Evolutionary conservation across 2,797 vertebrate genomes (phyloP), one percentile per base, ranked within the genome.

Genomic region (Galaxias olidus): DNA sequence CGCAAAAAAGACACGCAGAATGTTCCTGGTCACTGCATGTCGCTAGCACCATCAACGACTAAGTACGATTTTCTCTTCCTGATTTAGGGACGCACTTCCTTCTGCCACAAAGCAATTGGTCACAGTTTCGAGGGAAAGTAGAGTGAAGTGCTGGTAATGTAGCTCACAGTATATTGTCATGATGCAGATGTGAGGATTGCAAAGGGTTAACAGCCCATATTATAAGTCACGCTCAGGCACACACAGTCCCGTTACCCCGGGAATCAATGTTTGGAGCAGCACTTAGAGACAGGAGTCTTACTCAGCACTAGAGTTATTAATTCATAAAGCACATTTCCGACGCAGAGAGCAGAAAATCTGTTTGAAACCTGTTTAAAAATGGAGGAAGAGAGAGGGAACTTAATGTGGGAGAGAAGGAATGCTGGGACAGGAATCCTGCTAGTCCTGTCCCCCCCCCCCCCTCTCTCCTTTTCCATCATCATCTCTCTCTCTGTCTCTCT

Each of bases 281-380:
- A 85, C 83, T 87, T 82, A 79, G 73, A 80, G 79, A 79, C 71
- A 61, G 63, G 57, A 4, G 66, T 66, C 84, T 86, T 84, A 75
- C 79, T 86, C 83, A 85, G 86, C 84, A 64, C 74, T 79, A 48
- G 30, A 30, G 88, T 89, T 65, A 89, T 84, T 89, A 81, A 90
- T 89, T 88, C 82, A 88, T 86, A 78, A 74, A 42, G 13, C 65
- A 30, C 67, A 61, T 77, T 67, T 82, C 66, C 59, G 70, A 85
- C 57, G 63, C 74, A 81, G 60, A 47, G 43, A 69, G 70, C 64
- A 63, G 73, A 64, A 81, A 80, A 52, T 71, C 68, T 51, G 70
- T 54, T 65, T 64, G 45, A 57, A 64, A 56, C 67, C 48, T 43
- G 55, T 52, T 51, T 17, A 30, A 45, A 62, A 52, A 62, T 52